phyloP scores from a whole-genome alignment of 2,888 invertebrate species.

The Cacoxenus indagator region DNA sequence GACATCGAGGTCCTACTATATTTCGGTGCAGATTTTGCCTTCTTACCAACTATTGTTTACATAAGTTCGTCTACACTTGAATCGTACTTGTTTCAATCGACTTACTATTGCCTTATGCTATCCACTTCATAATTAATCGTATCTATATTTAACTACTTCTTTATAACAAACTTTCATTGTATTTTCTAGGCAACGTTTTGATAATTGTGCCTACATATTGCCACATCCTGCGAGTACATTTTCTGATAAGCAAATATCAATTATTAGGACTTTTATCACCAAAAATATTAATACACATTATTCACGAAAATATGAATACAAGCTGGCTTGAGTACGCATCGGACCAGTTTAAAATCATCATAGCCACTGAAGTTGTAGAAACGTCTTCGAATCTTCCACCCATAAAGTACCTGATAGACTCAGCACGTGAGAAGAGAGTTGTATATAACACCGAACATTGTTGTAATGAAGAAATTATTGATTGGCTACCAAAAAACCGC shows the following conservation, averaged over 20 bases:
- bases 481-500: slow-evolving; percentile 46
- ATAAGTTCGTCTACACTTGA: no score
- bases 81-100: no score
- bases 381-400: slow-evolving; percentile 36
- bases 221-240: slow-evolving; percentile 50
- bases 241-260: slow-evolving; percentile 42
- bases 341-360: slow-evolving; percentile 34
- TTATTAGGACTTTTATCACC: slow-evolving; percentile 13
- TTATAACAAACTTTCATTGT: no score
- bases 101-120: no score
- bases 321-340: slow-evolving; percentile 22
- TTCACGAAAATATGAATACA: slow-evolving; percentile 42
- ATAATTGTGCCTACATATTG: slow-evolving; percentile 45
- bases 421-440: slow-evolving; percentile 33
- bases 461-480: slow-evolving; percentile 33
- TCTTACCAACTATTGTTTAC: no score
- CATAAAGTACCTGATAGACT: slow-evolving; percentile 48
- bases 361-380: slow-evolving; percentile 45
- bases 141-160: no score
- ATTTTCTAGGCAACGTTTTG: slow-evolving; percentile 51
- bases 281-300: slow-evolving; percentile 27
- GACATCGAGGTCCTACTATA: no score
- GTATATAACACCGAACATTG: slow-evolving; percentile 31
- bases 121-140: no score
- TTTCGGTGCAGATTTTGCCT: no score